These are phyloP conservation scores for Bedellia somnulentella DNA, from an alignment of 2,888 invertebrate species.

Conservation along the genomic window DNA sequence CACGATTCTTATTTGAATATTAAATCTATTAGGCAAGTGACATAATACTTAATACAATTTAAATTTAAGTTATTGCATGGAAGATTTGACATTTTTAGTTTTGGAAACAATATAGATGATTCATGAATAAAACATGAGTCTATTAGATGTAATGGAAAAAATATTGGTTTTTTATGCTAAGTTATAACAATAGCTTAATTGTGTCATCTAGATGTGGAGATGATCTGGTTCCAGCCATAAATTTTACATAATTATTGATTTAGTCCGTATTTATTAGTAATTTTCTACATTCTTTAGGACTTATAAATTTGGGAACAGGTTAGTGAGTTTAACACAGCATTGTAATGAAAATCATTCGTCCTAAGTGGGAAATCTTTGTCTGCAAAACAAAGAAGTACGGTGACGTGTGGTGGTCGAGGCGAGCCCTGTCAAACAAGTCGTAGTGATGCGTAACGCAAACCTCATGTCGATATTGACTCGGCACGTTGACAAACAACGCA, in stretches of 20 bases:
- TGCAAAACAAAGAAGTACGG: no score
- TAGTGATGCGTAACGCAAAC: constrained; percentile 62
- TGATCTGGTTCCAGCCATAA: constrained; percentile 3
- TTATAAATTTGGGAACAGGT: no score
- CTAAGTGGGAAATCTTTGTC: no score
- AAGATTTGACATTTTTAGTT: constrained; percentile 36
- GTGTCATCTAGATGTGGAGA: constrained; percentile 22
- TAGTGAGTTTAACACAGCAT: no score
- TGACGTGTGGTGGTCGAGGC: no score
- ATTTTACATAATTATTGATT: background rate
- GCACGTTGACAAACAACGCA: constrained; percentile 39
- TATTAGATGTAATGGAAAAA: constrained; percentile 30
- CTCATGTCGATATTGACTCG: constrained; percentile 50
- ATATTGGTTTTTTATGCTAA: constrained; percentile 39
- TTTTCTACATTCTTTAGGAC: no score
- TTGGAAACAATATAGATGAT: constrained; percentile 46
- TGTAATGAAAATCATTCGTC: no score
- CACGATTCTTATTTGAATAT: constrained; percentile 57
- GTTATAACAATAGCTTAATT: constrained; percentile 40
- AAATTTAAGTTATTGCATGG: constrained; percentile 50
- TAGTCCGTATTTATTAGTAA: no score
- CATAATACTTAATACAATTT: constrained; percentile 54
- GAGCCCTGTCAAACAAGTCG: constrained; percentile 38
- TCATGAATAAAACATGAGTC: constrained; percentile 38
- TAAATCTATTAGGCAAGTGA: constrained; percentile 50